These are phyloP conservation scores for Paratrypauchen microcephalus DNA, from an alignment of 2,797 vertebrate genomes.

Conservation along the genomic window DNA sequence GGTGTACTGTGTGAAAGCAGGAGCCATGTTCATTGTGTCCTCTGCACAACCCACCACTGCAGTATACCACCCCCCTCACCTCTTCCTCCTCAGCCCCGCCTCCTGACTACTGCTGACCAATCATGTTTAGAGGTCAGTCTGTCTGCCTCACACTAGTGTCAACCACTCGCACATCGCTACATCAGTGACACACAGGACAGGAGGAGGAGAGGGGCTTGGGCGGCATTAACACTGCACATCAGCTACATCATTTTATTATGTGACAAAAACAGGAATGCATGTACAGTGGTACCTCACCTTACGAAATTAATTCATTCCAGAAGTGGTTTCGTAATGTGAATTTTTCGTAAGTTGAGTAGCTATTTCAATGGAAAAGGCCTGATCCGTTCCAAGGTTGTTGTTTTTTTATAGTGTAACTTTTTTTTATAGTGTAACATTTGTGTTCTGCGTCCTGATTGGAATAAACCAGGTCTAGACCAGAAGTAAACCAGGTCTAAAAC, in stretches of 20 bases:
- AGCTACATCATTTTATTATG: neutral
- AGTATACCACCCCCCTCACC: slow-evolving; percentile 53
- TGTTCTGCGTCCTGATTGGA: no score
- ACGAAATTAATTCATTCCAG: no score
- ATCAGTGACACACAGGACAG: neutral
- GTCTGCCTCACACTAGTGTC: slow-evolving; percentile 37
- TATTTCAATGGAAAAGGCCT: no score
- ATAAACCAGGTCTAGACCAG: no score
- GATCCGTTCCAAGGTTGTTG: no score
- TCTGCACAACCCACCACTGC: slow-evolving; percentile 61
- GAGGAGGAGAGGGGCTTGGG: neutral
- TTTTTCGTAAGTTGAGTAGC: no score
- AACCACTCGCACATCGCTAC: slow-evolving; percentile 28
- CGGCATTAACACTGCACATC: neutral
- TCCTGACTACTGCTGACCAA: slow-evolving; percentile 63
- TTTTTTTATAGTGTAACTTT: no score
- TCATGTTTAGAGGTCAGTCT: slow-evolving; percentile 72
- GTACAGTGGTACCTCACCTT: no score
- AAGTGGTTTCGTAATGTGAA: no score
- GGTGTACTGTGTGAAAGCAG: slow-evolving; percentile 7
- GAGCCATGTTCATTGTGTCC: slow-evolving; percentile 50
- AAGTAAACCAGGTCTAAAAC: no score
- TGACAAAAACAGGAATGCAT: neutral
- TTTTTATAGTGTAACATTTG: no score
- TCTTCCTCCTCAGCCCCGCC: slow-evolving; percentile 6